These are phyloP conservation scores for Onchidella celtica DNA, from an alignment of 2,888 invertebrate species.

Conservation along the genomic window DNA sequence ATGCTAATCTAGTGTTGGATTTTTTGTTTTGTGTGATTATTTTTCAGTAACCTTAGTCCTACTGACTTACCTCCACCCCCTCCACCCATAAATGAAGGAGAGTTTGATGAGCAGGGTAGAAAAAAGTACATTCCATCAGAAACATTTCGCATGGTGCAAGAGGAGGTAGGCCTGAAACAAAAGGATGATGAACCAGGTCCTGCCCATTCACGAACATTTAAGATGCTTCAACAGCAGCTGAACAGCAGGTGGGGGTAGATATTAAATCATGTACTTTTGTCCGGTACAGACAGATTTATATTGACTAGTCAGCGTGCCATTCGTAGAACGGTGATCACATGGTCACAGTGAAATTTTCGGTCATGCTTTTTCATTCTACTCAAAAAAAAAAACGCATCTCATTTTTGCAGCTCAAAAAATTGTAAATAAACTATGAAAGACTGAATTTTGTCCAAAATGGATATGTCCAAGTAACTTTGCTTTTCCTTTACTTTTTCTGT, in stretches of 20 bases:
- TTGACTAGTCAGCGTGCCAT: too few species aligned
- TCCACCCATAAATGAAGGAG: constrained; percentile 18
- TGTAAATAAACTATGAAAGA: too few species aligned
- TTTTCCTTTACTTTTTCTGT: too few species aligned
- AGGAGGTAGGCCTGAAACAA: constrained; percentile 58
- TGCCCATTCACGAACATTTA: constrained; percentile 71
- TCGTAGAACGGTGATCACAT: too few species aligned
- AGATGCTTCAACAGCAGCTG: constrained; percentile 68
- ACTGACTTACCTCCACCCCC: constrained; percentile 39
- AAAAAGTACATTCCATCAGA: constrained; percentile 70
- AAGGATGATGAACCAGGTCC: constrained; percentile 60
- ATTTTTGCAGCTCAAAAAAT: too few species aligned
- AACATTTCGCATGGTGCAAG: constrained; percentile 72
- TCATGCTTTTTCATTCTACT: too few species aligned
- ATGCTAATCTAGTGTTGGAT: neutral
- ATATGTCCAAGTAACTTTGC: too few species aligned
- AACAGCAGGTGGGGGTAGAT: constrained; percentile 56
- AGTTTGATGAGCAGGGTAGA: constrained; percentile 37
- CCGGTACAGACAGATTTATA: too few species aligned
- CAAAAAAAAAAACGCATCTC: too few species aligned
- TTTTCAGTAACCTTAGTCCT: constrained; percentile 36
- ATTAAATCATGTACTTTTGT: too few species aligned
- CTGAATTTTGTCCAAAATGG: too few species aligned
- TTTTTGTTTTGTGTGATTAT: constrained; percentile 28
- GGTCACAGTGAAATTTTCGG: too few species aligned